These are phyloP conservation scores for Catharus ustulatus DNA, from an alignment of 2,797 vertebrate species.

Conservation along the genomic window DNA sequence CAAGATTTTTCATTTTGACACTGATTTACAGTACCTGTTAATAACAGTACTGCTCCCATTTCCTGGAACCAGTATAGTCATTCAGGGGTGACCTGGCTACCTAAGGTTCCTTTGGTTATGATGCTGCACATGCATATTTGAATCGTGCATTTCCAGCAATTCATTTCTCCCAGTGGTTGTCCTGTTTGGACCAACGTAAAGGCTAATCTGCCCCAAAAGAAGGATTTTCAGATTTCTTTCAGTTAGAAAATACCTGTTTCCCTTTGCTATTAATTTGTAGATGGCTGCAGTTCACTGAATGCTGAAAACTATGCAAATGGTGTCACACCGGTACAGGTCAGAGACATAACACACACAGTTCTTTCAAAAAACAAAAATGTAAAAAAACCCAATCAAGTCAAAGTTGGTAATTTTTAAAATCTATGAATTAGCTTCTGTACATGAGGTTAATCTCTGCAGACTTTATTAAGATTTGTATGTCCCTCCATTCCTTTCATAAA, in stretches of 20 bases:
- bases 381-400: not conserved
- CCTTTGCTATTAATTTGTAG: not conserved
- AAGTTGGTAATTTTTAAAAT: not conserved
- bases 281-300: not conserved
- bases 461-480: not conserved
- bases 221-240: not conserved
- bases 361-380: not conserved
- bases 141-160: not conserved
- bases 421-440: not conserved
- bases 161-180: not conserved
- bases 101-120: not conserved
- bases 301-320: not conserved
- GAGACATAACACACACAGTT: not conserved
- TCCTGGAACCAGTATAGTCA: not conserved
- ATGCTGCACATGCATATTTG: not conserved
- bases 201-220: not conserved
- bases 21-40: constrained; percentile 2
- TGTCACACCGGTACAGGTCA: not conserved
- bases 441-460: not conserved
- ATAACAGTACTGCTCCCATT: not conserved
- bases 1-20: constrained; percentile 2
- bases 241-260: not conserved
- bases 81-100: not conserved
- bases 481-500: not conserved
- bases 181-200: not conserved